Conservation (phyloP, 2,113 vertebrate species). For the Platichthys flesus region DNA sequence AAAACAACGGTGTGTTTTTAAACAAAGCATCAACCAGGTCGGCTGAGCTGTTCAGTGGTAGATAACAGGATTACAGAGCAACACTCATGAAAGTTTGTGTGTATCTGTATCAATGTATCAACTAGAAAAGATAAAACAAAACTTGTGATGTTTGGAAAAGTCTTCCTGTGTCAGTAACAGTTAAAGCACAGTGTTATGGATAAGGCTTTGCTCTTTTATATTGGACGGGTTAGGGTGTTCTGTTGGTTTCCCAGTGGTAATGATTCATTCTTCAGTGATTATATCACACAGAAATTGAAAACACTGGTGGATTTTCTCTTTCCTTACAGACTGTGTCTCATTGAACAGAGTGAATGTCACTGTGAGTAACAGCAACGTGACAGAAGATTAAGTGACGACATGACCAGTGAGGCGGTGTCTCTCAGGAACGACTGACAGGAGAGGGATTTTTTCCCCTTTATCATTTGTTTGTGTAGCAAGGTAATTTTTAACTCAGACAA, state of each 20-base stretch:
- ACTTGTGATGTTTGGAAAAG: neutral
- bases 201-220: neutral
- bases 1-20: neutral
- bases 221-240: neutral
- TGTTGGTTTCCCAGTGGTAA: neutral
- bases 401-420: neutral
- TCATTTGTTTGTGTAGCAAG: neutral
- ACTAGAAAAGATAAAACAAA: neutral
- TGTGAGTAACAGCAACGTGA: constrained; percentile 30
- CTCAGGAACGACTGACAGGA: neutral
- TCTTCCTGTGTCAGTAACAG: neutral
- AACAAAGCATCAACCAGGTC: neutral
- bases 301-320: neutral
- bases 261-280: constrained; percentile 5
- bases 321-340: constrained; percentile 9
- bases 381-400: neutral
- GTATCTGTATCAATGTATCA: neutral
- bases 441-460: neutral
- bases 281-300: neutral
- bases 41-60: neutral
- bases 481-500: neutral
- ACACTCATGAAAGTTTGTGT: neutral
- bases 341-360: neutral
- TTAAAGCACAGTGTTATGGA: neutral
- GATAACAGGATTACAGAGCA: constrained; percentile 8